Evolutionary conservation across 1,140 invertebrate species (phyloP).

Genomic region (Phenacoccus solenopsis): DNA sequence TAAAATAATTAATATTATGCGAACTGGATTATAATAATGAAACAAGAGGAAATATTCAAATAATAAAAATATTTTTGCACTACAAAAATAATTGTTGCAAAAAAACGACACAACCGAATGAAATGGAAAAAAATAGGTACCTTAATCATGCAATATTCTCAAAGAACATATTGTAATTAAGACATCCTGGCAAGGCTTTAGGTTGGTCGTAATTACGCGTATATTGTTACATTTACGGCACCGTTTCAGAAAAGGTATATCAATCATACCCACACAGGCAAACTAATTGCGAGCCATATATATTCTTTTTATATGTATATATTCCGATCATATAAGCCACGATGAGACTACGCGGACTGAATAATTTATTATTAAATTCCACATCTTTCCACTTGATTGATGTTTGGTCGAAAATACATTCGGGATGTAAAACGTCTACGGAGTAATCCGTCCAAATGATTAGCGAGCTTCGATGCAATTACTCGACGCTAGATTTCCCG

Average conservation of each 20-base stretch:
- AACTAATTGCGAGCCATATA: background rate
- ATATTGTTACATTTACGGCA: background rate
- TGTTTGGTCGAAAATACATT: background rate
- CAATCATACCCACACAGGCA: background rate
- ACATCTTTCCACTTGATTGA: background rate
- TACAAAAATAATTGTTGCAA: no score
- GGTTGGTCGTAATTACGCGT: background rate
- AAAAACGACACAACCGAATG: background rate
- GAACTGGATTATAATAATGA: no score
- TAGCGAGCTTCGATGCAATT: no score
- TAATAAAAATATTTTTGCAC: no score
- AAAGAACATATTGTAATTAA: background rate
- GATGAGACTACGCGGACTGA: background rate
- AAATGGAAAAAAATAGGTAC: background rate
- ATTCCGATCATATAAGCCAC: background rate
- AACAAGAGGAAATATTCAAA: no score
- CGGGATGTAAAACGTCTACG: no score
- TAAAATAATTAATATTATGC: no score
- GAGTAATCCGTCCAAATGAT: no score
- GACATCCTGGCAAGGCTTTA: background rate
- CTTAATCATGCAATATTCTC: background rate
- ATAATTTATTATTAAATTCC: background rate
- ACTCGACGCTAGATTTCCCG: no score
- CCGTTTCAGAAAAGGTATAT: background rate
- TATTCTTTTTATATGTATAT: constrained; percentile 4